A percentile compares a stretch with the other conserved stretches of the same genome.
phyloP scores from a whole-genome alignment of 2,888 invertebrate genomes.

The Rotaria sp. region DNA sequence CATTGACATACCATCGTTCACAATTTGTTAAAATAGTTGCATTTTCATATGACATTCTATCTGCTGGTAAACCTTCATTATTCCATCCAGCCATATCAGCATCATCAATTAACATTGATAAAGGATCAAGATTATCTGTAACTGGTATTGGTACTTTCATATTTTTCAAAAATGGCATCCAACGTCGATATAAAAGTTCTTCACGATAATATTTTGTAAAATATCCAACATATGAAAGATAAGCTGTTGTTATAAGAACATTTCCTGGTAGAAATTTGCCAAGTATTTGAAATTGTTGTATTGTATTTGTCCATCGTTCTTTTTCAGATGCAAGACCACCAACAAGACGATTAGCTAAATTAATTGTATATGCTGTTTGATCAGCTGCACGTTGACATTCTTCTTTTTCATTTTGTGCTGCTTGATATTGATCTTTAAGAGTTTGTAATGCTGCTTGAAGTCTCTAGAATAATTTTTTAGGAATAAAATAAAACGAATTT shows the following conservation, averaged over 20 bases:
- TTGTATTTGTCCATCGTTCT: slow-evolving; percentile 61
- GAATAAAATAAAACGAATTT: too few relatives aligned
- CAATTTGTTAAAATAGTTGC: slow-evolving; percentile 42
- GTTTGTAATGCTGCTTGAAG: slow-evolving; percentile 55
- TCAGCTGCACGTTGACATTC: slow-evolving; percentile 66
- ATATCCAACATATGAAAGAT: slow-evolving; percentile 43
- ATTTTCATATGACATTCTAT: slow-evolving; percentile 42
- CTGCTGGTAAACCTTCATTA: slow-evolving; percentile 87
- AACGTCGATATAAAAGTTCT: slow-evolving; percentile 41
- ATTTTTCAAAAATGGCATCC: slow-evolving; percentile 34
- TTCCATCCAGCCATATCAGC: slow-evolving; percentile 91
- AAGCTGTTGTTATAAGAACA: slow-evolving; percentile 42
- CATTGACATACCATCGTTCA: slow-evolving; percentile 42
- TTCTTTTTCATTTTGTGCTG: slow-evolving; percentile 74
- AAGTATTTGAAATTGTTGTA: slow-evolving; percentile 29
- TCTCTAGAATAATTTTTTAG: slow-evolving; percentile 58
- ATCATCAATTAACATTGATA: slow-evolving; percentile 70
- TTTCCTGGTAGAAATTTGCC: slow-evolving; percentile 41
- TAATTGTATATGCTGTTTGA: slow-evolving; percentile 43
- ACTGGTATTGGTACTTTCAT: slow-evolving; percentile 32
- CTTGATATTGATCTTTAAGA: slow-evolving; percentile 82
- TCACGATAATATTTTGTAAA: slow-evolving; percentile 42
- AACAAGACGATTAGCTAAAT: slow-evolving; percentile 43
- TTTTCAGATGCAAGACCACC: slow-evolving; percentile 43
- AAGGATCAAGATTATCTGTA: slow-evolving; percentile 31